Percentiles rank a stretch among this genome's conserved stretches.
Evolutionary conservation across 2,888 invertebrate genomes (phyloP).

Genomic region (Acanthacorydalis orientalis): DNA sequence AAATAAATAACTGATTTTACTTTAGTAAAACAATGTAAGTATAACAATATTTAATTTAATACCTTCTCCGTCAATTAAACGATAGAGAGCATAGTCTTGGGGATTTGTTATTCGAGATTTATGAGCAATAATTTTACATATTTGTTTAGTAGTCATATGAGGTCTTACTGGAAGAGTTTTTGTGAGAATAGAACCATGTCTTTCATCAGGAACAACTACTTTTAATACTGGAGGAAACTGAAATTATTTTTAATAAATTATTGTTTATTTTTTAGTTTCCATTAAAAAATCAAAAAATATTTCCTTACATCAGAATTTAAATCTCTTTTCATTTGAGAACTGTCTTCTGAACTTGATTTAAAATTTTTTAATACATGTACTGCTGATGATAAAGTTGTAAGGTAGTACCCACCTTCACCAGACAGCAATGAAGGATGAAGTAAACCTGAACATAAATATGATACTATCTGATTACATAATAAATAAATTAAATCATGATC

Average conservation of each 20-base stretch:
- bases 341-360: slow-evolving; percentile 23
- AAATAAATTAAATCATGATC: too few relatives aligned
- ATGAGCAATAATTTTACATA: slow-evolving; percentile 88
- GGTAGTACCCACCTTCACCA: slow-evolving; percentile 89
- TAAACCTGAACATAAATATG: slow-evolving; percentile 30
- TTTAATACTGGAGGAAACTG: slow-evolving; percentile 61
- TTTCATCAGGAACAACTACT: slow-evolving; percentile 87
- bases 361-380: slow-evolving; percentile 70
- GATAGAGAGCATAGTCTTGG: slow-evolving; percentile 87
- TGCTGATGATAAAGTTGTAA: slow-evolving; percentile 85
- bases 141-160: slow-evolving; percentile 81
- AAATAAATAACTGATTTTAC: not conserved
- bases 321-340: slow-evolving; percentile 9
- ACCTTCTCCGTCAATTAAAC: slow-evolving; percentile 83
- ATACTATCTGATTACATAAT: not conserved
- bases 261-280: too few relatives aligned
- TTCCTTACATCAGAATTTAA: slow-evolving; percentile 25
- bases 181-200: slow-evolving; percentile 78
- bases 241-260: slow-evolving; percentile 2
- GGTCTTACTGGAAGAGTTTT: slow-evolving; percentile 87
- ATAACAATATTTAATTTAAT: slow-evolving; percentile 16
- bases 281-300: slow-evolving; percentile 6
- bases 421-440: slow-evolving; percentile 78
- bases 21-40: not conserved
- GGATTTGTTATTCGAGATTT: slow-evolving; percentile 92